Base-by-base conservation (phyloP, 2,888 invertebrate species). In the Lumbricus terrestris region DNA sequence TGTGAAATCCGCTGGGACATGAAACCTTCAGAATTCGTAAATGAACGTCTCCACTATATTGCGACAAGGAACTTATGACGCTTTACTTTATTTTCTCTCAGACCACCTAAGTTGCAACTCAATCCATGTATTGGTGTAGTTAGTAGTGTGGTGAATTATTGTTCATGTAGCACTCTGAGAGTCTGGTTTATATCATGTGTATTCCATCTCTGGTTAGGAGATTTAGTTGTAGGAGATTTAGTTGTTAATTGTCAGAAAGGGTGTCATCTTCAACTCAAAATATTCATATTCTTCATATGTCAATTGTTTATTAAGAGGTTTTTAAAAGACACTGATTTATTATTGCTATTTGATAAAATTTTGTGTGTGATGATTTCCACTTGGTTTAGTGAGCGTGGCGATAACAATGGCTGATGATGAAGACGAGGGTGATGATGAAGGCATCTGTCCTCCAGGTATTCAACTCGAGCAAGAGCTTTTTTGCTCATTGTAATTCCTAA, bases 371-470 rank as follows among this genome's bases (percentile, higher is more conserved):
- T 85, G 85, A 35, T 15, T 85, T 37, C 8, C 16, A 35, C 15
- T 40, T 91, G 38, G 92, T 91, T 88, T 93, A 92, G 94, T 93
- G 89, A 94, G 93, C 88, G 93, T 94, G 91, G 94, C 94, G 91
- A 95, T 95, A 91, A 94, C 93, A 54, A 95, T 95, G 94, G 94
- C 94, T 29, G 94, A 94, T 90, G 95, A 95, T 92, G 95, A 95
- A 90, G 95, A 95, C 88, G 94, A 94, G 35, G 93, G 93, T 42
- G 92, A 91, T 69, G 92, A 91, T 35, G 91, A 92, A 54, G 85
- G 95, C 95, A 92, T 96, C 96, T 94, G 94, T 93, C 92, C 93
- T 37, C 93, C 94, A 92, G 94, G 94, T 94, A 90, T 91, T n/a
- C n/a, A n/a, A 90, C n/a, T 82, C 18, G 23, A 35, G 83, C 69